Conservation (phyloP, 2,113 vertebrate species). For the Rhizomys pruinosus region DNA sequence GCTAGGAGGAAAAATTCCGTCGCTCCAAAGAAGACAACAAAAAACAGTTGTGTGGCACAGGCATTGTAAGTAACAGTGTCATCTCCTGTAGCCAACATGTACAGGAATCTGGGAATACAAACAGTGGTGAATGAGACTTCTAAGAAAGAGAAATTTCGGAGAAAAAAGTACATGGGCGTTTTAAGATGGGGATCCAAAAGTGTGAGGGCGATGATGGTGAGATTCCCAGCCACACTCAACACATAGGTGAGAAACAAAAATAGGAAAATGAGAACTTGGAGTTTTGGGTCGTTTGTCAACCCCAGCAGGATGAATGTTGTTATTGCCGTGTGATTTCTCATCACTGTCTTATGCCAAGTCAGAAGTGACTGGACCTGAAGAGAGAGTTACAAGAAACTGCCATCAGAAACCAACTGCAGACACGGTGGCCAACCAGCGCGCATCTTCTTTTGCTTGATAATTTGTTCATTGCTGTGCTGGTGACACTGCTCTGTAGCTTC, state of each 20-base stretch:
- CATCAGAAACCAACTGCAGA: background rate
- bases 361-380: background rate
- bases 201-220: slow-evolving; percentile 68
- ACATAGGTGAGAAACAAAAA: slow-evolving; percentile 66
- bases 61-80: slow-evolving; percentile 68
- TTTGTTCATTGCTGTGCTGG: background rate
- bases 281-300: slow-evolving; percentile 65
- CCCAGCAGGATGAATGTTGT: slow-evolving; percentile 73
- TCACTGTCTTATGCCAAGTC: background rate
- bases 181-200: slow-evolving; percentile 66
- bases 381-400: background rate
- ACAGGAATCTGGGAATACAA: slow-evolving; percentile 72
- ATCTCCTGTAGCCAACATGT: slow-evolving; percentile 61
- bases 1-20: slow-evolving; percentile 77
- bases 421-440: background rate
- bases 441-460: background rate
- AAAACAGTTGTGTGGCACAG: slow-evolving; percentile 73
- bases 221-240: slow-evolving; percentile 65
- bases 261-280: slow-evolving; percentile 65
- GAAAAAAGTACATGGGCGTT: slow-evolving; percentile 74
- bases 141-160: slow-evolving; percentile 73
- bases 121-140: slow-evolving; percentile 73
- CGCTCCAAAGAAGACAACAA: slow-evolving; percentile 65
- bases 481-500: background rate
- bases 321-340: slow-evolving; percentile 64